phyloP scores from a whole-genome alignment of 2,113 vertebrate genomes.

The Thamnaconus septentrionalis region DNA sequence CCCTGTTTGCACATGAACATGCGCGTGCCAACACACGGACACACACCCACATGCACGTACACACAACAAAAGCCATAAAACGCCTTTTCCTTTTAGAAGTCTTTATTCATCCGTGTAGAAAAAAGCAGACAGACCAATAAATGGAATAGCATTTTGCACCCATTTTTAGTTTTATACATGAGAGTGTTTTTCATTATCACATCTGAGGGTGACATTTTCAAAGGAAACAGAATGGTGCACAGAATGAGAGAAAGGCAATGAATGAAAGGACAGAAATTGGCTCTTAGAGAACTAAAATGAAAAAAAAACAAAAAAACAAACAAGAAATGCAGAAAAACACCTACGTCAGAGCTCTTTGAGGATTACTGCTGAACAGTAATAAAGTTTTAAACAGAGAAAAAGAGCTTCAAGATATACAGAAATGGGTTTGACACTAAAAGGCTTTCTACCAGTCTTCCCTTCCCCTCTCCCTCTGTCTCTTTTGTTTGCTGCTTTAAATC shows the following conservation, averaged over 20 bases:
- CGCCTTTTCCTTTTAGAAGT: slow-evolving; percentile 56
- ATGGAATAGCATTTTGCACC: slow-evolving; percentile 60
- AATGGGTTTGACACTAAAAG: slow-evolving; percentile 44
- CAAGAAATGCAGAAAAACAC: slow-evolving; percentile 31
- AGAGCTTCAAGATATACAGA: slow-evolving; percentile 44
- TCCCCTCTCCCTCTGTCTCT: slow-evolving; percentile 8
- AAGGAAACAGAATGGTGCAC: slow-evolving; percentile 58
- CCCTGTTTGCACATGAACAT: background rate
- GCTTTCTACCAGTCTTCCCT: slow-evolving; percentile 27
- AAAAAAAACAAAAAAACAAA: background rate
- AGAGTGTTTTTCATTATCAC: slow-evolving; percentile 61
- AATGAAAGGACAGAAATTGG: slow-evolving; percentile 57
- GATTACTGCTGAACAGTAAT: slow-evolving; percentile 46
- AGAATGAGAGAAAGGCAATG: slow-evolving; percentile 48
- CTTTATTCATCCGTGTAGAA: slow-evolving; percentile 75
- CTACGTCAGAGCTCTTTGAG: slow-evolving; percentile 29
- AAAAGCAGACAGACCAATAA: slow-evolving; percentile 68
- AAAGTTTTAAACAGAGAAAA: slow-evolving; percentile 45
- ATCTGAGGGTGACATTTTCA: slow-evolving; percentile 57
- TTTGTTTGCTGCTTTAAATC: background rate
- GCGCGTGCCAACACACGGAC: slow-evolving; percentile 8
- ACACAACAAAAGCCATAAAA: slow-evolving; percentile 11
- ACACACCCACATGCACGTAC: slow-evolving; percentile 11
- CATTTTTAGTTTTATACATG: slow-evolving; percentile 70
- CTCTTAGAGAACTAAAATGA: slow-evolving; percentile 25